A percentile compares a stretch with the other conserved stretches of the same genome.
Conservation (phyloP, 92 coral and sea anemone genomes). For the Siderastrea siderea region DNA sequence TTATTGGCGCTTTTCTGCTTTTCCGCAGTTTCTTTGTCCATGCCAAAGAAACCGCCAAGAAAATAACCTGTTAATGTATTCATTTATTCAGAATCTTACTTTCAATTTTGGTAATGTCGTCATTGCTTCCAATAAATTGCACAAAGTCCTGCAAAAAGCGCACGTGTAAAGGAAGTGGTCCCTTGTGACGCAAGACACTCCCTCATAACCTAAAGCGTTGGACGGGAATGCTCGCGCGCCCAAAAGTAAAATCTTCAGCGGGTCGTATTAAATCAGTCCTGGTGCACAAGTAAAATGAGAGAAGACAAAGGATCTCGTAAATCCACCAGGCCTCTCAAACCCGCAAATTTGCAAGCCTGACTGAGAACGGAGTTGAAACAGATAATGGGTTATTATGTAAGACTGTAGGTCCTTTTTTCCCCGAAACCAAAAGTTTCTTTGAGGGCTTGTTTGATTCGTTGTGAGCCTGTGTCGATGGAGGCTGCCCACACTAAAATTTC, state of each 20-base stretch:
- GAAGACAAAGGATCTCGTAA: too few species aligned
- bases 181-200: not conserved
- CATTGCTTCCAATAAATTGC: not conserved
- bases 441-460: too few species aligned
- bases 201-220: not conserved
- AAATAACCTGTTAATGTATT: conserved; percentile 8
- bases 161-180: conserved; percentile 10
- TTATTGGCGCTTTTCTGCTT: conserved; percentile 5
- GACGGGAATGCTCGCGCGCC: not conserved
- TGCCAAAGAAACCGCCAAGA: conserved; percentile 27
- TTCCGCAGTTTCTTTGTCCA: conserved; percentile 16
- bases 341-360: too few species aligned
- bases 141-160: not conserved
- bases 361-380: too few species aligned
- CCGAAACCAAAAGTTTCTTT: too few species aligned
- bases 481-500: too few species aligned
- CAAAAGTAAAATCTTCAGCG: not conserved
- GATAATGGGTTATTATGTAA: too few species aligned
- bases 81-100: conserved; percentile 35
- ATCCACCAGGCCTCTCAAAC: too few species aligned
- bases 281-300: too few species aligned
- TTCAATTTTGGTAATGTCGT: conserved; percentile 29
- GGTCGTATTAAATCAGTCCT: too few species aligned
- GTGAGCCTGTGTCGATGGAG: too few species aligned
- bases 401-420: too few species aligned